These are phyloP conservation scores for Siderastrea siderea DNA, from an alignment of 92 coral and sea anemone species.

Conservation along the genomic window DNA sequence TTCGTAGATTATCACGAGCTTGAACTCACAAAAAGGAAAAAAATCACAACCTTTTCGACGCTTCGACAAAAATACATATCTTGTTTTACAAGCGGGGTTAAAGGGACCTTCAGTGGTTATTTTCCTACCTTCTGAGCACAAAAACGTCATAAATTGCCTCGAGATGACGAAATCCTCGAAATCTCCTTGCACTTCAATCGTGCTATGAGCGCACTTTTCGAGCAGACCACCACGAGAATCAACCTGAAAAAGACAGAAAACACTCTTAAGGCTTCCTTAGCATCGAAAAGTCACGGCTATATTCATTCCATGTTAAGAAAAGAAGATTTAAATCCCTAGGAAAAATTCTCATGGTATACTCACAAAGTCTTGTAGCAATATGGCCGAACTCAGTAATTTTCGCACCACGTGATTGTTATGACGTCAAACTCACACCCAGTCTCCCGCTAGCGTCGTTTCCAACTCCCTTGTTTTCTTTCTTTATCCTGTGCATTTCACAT, in stretches of 20 bases:
- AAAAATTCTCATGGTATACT: background rate
- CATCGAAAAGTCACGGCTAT: background rate
- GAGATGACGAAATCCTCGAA: constrained; percentile 76
- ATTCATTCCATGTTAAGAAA: background rate
- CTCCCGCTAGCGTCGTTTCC: background rate
- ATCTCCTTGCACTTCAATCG: constrained; percentile 55
- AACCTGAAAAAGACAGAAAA: constrained; percentile 8
- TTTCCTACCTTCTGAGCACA: constrained; percentile 81
- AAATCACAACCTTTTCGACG: no score
- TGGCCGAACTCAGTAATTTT: constrained; percentile 13
- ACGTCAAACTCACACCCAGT: constrained; percentile 29
- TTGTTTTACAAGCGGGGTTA: background rate
- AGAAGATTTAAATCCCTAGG: background rate
- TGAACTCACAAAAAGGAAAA: no score
- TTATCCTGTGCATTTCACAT: constrained; percentile 14
- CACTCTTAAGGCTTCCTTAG: background rate
- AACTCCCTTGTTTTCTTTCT: constrained; percentile 23
- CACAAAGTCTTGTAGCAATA: constrained; percentile 17
- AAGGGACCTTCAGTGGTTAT: background rate
- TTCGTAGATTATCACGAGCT: no score
- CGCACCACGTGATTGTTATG: constrained; percentile 24
- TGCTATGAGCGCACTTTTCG: constrained; percentile 51
- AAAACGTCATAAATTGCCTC: constrained; percentile 86
- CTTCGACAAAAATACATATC: no score
- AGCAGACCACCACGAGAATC: background rate